These are phyloP conservation scores for Hyperoodon ampullatus DNA, from an alignment of 2,113 vertebrate species.

Conservation along the genomic window DNA sequence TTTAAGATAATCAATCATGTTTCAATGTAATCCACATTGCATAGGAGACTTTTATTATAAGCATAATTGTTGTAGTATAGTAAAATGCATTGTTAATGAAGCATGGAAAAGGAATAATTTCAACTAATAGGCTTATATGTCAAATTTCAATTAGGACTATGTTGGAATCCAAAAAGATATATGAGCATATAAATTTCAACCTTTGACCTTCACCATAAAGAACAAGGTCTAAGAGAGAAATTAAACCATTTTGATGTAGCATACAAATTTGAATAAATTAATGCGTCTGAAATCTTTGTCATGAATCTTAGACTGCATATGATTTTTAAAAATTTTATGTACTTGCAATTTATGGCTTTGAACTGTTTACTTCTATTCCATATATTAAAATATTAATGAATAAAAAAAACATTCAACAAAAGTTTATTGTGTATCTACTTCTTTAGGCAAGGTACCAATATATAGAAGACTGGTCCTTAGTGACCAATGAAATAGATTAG, in stretches of 20 bases:
- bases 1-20: conserved; percentile 85
- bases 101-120: conserved; percentile 88
- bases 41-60: conserved; percentile 86
- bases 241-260: conserved; percentile 66
- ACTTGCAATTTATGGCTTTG: neutral
- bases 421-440: neutral
- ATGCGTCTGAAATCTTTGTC: conserved; percentile 53
- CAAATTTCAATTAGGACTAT: conserved; percentile 88
- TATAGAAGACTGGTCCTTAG: neutral
- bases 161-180: conserved; percentile 83
- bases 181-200: conserved; percentile 86
- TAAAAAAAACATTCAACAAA: neutral
- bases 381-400: conserved; percentile 22
- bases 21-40: conserved; percentile 81
- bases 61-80: conserved; percentile 83
- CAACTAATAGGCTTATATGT: conserved; percentile 88
- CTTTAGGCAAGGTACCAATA: neutral
- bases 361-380: neutral
- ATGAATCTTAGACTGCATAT: neutral
- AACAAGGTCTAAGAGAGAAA: conserved; percentile 73
- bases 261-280: conserved; percentile 57
- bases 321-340: neutral
- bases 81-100: conserved; percentile 90
- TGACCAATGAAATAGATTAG: neutral
- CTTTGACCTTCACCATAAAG: conserved; percentile 87